A percentile compares a stretch with the other conserved stretches of the same genome.
Conservation (phyloP, 2,888 invertebrate genomes). For the Seira musarum region DNA sequence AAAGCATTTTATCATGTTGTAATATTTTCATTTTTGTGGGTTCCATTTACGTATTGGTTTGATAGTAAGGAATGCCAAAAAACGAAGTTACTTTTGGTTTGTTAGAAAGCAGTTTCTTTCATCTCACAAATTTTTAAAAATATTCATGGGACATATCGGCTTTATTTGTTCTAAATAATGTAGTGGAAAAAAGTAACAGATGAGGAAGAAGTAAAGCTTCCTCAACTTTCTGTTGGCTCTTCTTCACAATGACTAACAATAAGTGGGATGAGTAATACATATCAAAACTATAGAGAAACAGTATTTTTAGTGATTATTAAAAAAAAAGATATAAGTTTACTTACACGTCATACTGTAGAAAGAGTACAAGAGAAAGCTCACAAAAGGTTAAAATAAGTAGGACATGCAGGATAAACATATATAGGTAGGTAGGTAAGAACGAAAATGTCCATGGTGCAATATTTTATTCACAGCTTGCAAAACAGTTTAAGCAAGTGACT, state of each 20-base stretch:
- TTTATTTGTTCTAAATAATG: slow-evolving; percentile 10
- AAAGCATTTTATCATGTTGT: no score
- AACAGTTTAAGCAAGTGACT: slow-evolving; percentile 1
- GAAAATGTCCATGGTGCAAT: neutral
- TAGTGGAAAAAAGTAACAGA: neutral
- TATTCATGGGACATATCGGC: neutral
- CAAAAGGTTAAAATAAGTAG: neutral
- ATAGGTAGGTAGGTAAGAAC: no score
- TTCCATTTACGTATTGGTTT: no score
- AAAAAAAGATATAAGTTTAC: neutral
- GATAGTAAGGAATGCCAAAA: no score
- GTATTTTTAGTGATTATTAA: neutral
- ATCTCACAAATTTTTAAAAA: neutral
- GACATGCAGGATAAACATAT: neutral
- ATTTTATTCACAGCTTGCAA: neutral
- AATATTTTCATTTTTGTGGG: no score
- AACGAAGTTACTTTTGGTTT: no score
- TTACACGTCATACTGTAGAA: no score
- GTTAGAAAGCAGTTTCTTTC: no score
- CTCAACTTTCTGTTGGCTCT: neutral
- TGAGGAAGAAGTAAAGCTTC: neutral
- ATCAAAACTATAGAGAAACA: neutral
- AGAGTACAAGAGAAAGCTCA: neutral
- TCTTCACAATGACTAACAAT: neutral
- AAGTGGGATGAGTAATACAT: neutral